phyloP scores from a whole-genome alignment of 2,888 invertebrate genomes.

The Reticulitermes lucifugus region DNA sequence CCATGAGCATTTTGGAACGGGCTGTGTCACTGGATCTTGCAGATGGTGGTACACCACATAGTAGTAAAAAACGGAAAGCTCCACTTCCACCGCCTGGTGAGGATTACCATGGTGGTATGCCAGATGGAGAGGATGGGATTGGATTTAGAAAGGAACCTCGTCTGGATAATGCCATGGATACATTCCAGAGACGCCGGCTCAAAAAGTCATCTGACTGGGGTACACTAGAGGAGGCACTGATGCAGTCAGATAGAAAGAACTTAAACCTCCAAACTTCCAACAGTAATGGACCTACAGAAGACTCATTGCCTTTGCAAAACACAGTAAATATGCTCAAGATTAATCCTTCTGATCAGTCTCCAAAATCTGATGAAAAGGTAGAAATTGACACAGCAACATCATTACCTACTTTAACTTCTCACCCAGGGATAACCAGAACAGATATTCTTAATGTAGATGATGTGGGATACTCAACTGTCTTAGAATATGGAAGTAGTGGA shows the following conservation, averaged over 20 bases:
- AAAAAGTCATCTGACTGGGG: conserved; percentile 84
- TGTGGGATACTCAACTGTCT: neutral
- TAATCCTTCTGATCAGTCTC: neutral
- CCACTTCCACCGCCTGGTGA: conserved; percentile 63
- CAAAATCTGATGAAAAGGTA: neutral
- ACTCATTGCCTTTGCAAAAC: neutral
- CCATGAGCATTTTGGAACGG: conserved; percentile 67
- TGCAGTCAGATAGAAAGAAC: conserved; percentile 43
- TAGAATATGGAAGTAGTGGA: neutral
- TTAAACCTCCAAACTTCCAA: neutral
- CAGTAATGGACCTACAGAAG: neutral
- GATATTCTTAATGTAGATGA: conserved; percentile 31
- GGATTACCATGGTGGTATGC: conserved; percentile 54
- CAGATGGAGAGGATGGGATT: conserved; percentile 61
- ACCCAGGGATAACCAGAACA: conserved; percentile 9
- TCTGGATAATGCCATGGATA: conserved; percentile 69
- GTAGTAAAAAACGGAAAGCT: conserved; percentile 74
- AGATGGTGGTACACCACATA: conserved; percentile 56
- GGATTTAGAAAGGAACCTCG: conserved; percentile 53
- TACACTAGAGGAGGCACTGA: conserved; percentile 76
- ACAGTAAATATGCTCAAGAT: neutral
- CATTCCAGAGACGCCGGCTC: conserved; percentile 75
- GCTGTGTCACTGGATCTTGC: conserved; percentile 85
- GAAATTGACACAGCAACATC: neutral
- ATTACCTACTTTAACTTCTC: conserved; percentile 19